phyloP scores from a whole-genome alignment of 2,888 invertebrate genomes.

The Hoplodrina ambigua region DNA sequence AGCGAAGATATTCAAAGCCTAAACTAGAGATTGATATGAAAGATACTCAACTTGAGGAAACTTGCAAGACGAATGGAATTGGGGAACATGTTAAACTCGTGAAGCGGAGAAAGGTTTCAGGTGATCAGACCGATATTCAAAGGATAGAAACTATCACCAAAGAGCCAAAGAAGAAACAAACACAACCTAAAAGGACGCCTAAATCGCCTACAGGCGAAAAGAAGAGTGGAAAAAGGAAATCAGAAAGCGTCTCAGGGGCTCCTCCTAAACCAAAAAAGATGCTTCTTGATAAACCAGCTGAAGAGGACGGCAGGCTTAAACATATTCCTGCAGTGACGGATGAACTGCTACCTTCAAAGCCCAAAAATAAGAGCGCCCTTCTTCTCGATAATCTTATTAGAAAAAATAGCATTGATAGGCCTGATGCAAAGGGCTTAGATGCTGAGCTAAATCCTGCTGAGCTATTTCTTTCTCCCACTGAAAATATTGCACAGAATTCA shows the following conservation, averaged over 20 bases:
- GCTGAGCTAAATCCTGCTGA: constrained; percentile 84
- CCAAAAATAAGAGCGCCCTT: constrained; percentile 86
- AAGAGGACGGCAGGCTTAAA: constrained; percentile 78
- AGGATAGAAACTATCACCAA: constrained; percentile 77
- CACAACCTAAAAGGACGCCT: constrained; percentile 74
- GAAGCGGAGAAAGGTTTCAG: constrained; percentile 89
- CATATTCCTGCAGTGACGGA: constrained; percentile 72
- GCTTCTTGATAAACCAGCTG: constrained; percentile 73
- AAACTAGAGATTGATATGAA: constrained; percentile 88
- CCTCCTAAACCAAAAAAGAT: constrained; percentile 79
- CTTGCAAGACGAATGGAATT: constrained; percentile 86
- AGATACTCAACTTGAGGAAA: constrained; percentile 85
- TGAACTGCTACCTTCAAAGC: constrained; percentile 74
- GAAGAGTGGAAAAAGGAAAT: constrained; percentile 87
- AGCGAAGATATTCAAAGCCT: constrained; percentile 85
- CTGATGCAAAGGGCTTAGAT: constrained; percentile 82
- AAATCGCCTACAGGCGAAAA: constrained; percentile 79
- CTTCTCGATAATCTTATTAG: constrained; percentile 90
- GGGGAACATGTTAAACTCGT: constrained; percentile 89
- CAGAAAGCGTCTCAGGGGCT: constrained; percentile 69
- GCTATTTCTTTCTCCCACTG: constrained; percentile 83
- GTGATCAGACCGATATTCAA: constrained; percentile 78
- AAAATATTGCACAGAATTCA: constrained; percentile 80
- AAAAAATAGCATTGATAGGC: constrained; percentile 90
- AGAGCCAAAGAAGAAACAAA: constrained; percentile 79